A percentile compares a stretch with the other conserved stretches of the same genome.
phyloP scores from a whole-genome alignment of 2,113 vertebrate species.

The Thymallus thymallus region DNA sequence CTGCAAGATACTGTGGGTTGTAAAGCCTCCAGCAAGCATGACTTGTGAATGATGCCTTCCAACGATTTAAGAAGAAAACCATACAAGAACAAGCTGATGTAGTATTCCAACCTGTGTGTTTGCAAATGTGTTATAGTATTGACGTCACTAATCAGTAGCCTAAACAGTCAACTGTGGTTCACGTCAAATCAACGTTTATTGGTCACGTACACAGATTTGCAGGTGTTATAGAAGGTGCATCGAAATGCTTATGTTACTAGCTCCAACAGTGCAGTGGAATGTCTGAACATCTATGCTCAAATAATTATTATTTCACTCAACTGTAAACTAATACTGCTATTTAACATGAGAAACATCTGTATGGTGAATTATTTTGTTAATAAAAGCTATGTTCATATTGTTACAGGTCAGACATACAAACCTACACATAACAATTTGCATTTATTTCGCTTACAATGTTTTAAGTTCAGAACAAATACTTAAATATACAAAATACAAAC shows the following conservation, averaged over 20 bases:
- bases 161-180: conserved; percentile 49
- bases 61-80: conserved; percentile 26
- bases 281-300: no score
- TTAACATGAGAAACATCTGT: conserved; percentile 67
- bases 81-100: conserved; percentile 27
- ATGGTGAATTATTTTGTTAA: conserved; percentile 74
- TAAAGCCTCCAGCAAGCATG: no score
- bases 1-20: no score
- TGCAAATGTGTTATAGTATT: conserved; percentile 49
- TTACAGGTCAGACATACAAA: conserved; percentile 26
- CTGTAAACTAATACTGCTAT: conserved; percentile 61
- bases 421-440: no score
- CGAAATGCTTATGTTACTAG: no score
- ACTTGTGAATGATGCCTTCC: conserved; percentile 43
- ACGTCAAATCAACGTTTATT: not conserved
- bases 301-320: conserved; percentile 34
- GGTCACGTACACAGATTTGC: no score
- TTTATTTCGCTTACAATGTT: no score
- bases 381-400: conserved; percentile 72
- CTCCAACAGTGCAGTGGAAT: no score
- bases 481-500: no score
- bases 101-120: conserved; percentile 42
- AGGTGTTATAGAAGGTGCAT: no score
- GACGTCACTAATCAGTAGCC: conserved; percentile 52
- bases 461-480: no score